Evolutionary conservation across 37 sponge, comb jelly and placozoan genomes (phyloP).

Genomic region (Cladorhizidae sp.): DNA sequence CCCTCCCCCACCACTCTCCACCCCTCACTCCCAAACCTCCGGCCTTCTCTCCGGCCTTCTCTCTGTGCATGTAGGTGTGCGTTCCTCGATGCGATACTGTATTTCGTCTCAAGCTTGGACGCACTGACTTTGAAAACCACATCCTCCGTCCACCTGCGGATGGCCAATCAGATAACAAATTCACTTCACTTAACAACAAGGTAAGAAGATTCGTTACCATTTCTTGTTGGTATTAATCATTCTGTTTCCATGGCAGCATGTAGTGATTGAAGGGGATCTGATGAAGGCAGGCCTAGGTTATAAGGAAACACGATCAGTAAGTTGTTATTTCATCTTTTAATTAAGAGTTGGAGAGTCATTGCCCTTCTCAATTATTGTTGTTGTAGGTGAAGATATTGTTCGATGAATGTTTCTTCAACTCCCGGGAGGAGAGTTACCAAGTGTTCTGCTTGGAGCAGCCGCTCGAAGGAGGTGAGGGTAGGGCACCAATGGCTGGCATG

Average conservation of each 20-base stretch:
- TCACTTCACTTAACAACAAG: conserved; percentile 51
- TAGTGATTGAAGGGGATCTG: conserved; percentile 38
- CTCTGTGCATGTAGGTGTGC: conserved; percentile 54
- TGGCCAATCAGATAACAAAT: neutral
- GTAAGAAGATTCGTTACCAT: neutral
- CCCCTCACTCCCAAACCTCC: too few relatives aligned
- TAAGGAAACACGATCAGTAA: conserved; percentile 57
- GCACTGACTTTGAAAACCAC: conserved; percentile 83
- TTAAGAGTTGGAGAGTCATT: neutral
- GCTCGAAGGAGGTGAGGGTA: conserved; percentile 77
- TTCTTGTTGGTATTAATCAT: neutral
- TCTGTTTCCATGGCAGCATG: conserved; percentile 30
- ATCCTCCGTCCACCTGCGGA: conserved; percentile 28
- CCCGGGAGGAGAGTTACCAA: conserved; percentile 82
- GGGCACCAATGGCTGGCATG: too few relatives aligned
- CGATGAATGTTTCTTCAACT: conserved; percentile 92
- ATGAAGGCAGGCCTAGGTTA: conserved; percentile 67
- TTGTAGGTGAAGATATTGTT: conserved; percentile 87
- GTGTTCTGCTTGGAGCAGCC: conserved; percentile 88
- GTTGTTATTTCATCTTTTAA: neutral
- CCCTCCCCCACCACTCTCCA: too few relatives aligned
- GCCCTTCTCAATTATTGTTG: neutral
- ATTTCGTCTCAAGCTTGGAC: conserved; percentile 44
- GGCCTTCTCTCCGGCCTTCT: neutral
- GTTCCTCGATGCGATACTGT: conserved; percentile 73